These are phyloP conservation scores for Danio choprae DNA, from an alignment of 2,797 vertebrate species.

Conservation along the genomic window DNA sequence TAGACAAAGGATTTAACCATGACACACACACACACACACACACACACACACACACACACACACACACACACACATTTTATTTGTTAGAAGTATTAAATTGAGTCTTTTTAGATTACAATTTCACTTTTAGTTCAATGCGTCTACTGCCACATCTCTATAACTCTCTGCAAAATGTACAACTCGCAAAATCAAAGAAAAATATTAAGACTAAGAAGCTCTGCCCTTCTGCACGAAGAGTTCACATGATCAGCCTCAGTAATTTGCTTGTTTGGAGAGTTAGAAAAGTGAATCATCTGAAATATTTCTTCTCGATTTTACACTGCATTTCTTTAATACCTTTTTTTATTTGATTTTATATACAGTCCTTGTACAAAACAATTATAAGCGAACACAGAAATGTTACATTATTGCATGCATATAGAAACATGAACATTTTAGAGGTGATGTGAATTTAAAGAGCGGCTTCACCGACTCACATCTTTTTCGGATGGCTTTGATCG, in stretches of 20 bases:
- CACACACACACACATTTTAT: too few relatives aligned
- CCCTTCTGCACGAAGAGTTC: neutral
- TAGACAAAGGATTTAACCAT: neutral
- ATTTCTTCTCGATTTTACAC: neutral
- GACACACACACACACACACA: too few relatives aligned
- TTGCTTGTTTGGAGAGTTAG: neutral
- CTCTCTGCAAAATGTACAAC: too few relatives aligned
- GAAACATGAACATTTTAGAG: neutral
- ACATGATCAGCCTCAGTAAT: neutral
- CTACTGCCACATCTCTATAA: too few relatives aligned
- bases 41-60: too few relatives aligned
- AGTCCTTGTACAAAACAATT: neutral
- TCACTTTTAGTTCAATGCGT: too few relatives aligned
- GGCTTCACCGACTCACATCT: slow-evolving; percentile 68
- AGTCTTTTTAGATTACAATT: too few relatives aligned
- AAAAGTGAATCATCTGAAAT: neutral
- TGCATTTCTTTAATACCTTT: neutral
- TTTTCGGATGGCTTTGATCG: slow-evolving; percentile 68
- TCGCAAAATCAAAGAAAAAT: too few relatives aligned
- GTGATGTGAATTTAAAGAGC: neutral
- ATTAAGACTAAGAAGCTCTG: neutral
- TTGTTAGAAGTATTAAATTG: too few relatives aligned
- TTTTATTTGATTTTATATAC: neutral
- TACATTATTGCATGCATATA: neutral
- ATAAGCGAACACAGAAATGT: neutral